These are phyloP conservation scores for Hirtodrosophila trivittata DNA, from an alignment of 2,888 invertebrate species.

Conservation along the genomic window DNA sequence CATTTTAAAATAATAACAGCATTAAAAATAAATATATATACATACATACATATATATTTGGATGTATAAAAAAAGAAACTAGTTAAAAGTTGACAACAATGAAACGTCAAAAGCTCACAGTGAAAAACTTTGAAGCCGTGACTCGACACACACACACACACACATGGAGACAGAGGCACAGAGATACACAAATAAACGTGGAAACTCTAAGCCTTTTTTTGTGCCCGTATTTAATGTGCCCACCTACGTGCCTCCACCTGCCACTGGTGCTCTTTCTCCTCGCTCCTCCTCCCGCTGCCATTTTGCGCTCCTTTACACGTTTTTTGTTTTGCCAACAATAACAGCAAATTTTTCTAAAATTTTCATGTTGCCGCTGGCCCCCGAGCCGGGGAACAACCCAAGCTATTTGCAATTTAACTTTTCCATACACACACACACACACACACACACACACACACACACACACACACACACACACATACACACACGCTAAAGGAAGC, in stretches of 20 bases:
- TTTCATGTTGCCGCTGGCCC: slow-evolving; percentile 59
- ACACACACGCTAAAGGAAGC: slow-evolving; percentile 8
- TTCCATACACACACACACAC: slow-evolving; percentile 21
- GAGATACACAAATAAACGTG: slow-evolving; percentile 11
- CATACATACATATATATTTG: no score
- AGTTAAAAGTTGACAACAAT: slow-evolving; percentile 79
- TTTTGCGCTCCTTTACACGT: slow-evolving; percentile 34
- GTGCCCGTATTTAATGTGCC: slow-evolving; percentile 55
- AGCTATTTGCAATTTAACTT: slow-evolving; percentile 78
- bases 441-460: slow-evolving; percentile 25
- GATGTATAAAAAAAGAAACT: no score
- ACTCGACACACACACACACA: slow-evolving; percentile 24
- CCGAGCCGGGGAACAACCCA: slow-evolving; percentile 37
- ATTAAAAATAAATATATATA: no score
- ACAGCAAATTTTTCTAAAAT: slow-evolving; percentile 76
- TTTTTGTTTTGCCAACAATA: slow-evolving; percentile 70
- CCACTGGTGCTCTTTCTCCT: background rate
- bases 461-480: slow-evolving; percentile 15
- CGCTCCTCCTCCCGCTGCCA: slow-evolving; percentile 12
- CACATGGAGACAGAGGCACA: slow-evolving; percentile 10
- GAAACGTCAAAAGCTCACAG: slow-evolving; percentile 64
- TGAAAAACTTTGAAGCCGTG: slow-evolving; percentile 42
- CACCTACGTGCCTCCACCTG: slow-evolving; percentile 26
- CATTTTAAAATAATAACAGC: slow-evolving; percentile 64
- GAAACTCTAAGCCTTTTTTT: slow-evolving; percentile 58